Evolutionary conservation across 2,113 vertebrate genomes (phyloP).

Genomic region (Myotis brandtii): DNA sequence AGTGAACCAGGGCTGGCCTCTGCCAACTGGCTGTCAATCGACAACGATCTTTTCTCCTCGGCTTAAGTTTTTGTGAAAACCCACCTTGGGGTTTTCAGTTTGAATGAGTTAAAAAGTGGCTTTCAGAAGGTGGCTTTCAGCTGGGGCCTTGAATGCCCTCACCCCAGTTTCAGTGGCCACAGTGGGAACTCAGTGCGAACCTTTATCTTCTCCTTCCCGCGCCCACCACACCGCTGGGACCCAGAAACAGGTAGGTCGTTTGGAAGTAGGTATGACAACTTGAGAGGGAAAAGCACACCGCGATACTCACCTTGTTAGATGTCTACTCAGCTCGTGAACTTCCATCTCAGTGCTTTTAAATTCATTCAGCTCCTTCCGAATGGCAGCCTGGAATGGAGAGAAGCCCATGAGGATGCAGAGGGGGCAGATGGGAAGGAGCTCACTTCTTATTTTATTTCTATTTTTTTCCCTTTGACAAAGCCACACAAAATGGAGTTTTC

Average conservation of each 20-base stretch:
- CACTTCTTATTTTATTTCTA: constrained; percentile 1
- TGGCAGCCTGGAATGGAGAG: constrained; percentile 93
- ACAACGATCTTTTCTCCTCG: not conserved
- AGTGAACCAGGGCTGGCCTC: not conserved
- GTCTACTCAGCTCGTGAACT: constrained; percentile 98
- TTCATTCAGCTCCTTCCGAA: constrained; percentile 98
- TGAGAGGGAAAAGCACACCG: not conserved
- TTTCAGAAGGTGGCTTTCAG: not conserved
- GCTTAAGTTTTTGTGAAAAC: not conserved
- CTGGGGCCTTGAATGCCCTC: not conserved
- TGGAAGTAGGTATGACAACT: not conserved
- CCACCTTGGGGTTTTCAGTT: not conserved
- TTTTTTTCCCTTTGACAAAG: constrained; percentile 41
- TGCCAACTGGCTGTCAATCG: not conserved
- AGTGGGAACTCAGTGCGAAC: accelerated
- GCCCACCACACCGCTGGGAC: not conserved
- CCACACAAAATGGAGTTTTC: constrained; percentile 20
- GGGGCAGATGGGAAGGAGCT: constrained; percentile 10
- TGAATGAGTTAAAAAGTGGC: not conserved
- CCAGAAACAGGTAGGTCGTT: not conserved
- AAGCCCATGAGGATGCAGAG: constrained; percentile 60
- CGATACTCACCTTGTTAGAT: constrained; percentile 95
- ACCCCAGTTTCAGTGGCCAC: not conserved
- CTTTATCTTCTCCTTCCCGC: accelerated
- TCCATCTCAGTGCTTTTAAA: constrained; percentile 99